Percentiles rank a stretch among this genome's conserved stretches.
Conservation (phyloP, 2,113 vertebrate genomes). For the Megaleporinus macrocephalus region DNA sequence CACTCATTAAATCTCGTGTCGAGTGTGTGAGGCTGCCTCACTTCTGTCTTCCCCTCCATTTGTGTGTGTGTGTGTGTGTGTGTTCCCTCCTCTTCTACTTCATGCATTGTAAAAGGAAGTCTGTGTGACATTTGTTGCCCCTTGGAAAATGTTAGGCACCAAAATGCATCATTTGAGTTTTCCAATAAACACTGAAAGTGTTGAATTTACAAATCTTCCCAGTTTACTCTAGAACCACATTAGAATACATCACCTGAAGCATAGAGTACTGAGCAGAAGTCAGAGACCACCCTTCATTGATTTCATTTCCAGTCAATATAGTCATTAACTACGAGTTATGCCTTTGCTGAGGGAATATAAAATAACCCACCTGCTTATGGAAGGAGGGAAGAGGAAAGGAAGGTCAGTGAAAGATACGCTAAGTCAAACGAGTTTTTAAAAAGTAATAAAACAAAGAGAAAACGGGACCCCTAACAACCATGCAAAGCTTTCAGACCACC, state of each 20-base stretch:
- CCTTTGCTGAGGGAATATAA: too few relatives aligned
- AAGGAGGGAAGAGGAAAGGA: too few relatives aligned
- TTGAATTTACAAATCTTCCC: not conserved
- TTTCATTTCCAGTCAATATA: too few relatives aligned
- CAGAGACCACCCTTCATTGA: too few relatives aligned
- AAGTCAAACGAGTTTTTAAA: too few relatives aligned
- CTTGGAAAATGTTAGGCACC: slow-evolving; percentile 14
- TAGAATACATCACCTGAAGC: not conserved
- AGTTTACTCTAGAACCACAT: not conserved
- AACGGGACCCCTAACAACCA: too few relatives aligned
- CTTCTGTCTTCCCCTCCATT: slow-evolving; percentile 27
- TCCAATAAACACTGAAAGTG: not conserved
- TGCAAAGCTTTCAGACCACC: too few relatives aligned
- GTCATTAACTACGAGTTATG: too few relatives aligned
- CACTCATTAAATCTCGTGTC: slow-evolving; percentile 61
- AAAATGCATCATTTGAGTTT: not conserved
- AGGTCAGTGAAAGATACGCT: too few relatives aligned
- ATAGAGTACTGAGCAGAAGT: too few relatives aligned
- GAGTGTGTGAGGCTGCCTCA: slow-evolving; percentile 29
- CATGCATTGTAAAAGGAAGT: not conserved
- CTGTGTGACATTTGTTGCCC: slow-evolving; percentile 7
- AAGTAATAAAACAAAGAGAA: too few relatives aligned
- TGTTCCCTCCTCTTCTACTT: not conserved
- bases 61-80: slow-evolving; percentile 4
- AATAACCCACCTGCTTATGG: too few relatives aligned